A percentile compares a stretch with the other conserved stretches of the same genome.
Conservation (phyloP, 1,140 invertebrate species). For the Drosophila navojoa region DNA sequence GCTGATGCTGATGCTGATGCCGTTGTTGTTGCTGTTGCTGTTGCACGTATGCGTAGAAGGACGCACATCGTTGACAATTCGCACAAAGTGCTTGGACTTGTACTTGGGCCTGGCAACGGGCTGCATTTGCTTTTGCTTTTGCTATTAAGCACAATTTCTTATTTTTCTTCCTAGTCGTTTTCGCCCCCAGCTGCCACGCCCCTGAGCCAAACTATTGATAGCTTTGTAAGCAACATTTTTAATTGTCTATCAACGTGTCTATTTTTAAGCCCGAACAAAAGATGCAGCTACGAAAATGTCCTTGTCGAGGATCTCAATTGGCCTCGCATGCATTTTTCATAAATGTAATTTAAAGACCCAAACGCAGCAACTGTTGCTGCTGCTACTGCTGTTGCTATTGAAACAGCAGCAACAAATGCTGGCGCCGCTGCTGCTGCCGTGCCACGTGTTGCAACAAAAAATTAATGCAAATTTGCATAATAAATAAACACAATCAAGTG, state of each 20-base stretch:
- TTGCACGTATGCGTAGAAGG: conserved; percentile 70
- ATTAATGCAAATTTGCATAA: conserved; percentile 79
- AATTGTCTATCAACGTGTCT: conserved; percentile 71
- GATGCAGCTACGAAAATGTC: conserved; percentile 53
- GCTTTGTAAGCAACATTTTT: conserved; percentile 65
- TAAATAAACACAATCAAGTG: conserved; percentile 76
- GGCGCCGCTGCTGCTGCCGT: conserved; percentile 3
- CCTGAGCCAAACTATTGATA: conserved; percentile 63
- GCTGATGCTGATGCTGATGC: conserved; percentile 39
- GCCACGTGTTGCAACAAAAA: conserved; percentile 70
- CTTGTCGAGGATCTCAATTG: conserved; percentile 47
- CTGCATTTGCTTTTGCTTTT: neutral
- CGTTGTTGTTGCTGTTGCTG: conserved; percentile 41
- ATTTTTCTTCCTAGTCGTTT: conserved; percentile 1
- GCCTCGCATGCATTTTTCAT: conserved; percentile 60
- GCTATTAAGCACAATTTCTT: conserved; percentile 15
- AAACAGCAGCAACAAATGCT: neutral
- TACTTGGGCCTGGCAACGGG: conserved; percentile 20
- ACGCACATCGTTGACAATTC: conserved; percentile 73
- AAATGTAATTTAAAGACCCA: conserved; percentile 59
- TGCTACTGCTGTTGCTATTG: neutral
- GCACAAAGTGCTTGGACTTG: conserved; percentile 70
- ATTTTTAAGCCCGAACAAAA: conserved; percentile 73
- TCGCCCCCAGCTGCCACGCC: neutral
- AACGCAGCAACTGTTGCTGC: conserved; percentile 42